These are phyloP conservation scores for Willisornis vidua DNA, from an alignment of 2,113 vertebrate genomes.

Conservation along the genomic window DNA sequence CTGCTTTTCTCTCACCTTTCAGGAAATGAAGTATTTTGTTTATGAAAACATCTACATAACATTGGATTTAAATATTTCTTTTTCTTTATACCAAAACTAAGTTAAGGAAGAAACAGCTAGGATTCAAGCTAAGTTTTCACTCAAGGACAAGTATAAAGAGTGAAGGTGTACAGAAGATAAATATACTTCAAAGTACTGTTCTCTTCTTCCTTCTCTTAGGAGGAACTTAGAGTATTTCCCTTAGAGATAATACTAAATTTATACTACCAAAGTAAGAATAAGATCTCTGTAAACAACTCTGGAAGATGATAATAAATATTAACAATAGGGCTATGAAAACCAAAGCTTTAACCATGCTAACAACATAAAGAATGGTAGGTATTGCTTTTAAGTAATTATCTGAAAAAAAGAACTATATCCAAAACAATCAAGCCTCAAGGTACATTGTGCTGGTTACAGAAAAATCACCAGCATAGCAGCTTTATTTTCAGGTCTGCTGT, in stretches of 20 bases:
- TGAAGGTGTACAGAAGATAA: background rate
- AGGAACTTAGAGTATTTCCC: background rate
- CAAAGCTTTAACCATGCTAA: background rate
- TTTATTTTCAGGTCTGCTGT: background rate
- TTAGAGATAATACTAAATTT: background rate
- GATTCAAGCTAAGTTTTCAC: background rate
- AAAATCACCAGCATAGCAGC: background rate
- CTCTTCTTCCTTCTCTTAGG: background rate
- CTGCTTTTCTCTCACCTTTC: background rate
- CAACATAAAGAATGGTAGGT: background rate
- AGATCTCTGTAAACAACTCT: background rate
- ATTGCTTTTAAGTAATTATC: background rate
- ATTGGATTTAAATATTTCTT: background rate
- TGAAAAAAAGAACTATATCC: background rate
- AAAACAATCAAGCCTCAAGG: background rate
- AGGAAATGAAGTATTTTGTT: background rate
- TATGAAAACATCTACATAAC: background rate
- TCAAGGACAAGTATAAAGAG: background rate
- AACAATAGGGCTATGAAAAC: background rate
- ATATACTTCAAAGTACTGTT: background rate
- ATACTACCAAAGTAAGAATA: background rate
- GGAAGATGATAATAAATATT: background rate
- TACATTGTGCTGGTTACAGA: fast-evolving
- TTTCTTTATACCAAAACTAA: background rate
- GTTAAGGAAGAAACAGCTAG: background rate